These are phyloP conservation scores for Diorhabda carinulata DNA, from an alignment of 1,140 invertebrate species.

Conservation along the genomic window DNA sequence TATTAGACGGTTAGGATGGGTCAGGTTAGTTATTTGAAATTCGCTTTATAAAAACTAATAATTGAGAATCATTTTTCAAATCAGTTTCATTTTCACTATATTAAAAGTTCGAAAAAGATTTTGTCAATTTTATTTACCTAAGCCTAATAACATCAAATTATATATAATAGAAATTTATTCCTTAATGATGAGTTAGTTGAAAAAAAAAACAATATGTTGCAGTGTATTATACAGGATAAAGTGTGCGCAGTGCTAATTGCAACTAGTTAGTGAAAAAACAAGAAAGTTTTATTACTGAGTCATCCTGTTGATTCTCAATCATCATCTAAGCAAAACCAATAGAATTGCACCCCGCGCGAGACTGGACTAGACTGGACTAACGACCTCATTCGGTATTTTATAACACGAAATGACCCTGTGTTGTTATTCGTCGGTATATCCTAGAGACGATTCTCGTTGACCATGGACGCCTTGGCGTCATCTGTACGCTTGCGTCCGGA, in stretches of 20 bases:
- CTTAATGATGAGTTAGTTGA: too few species aligned
- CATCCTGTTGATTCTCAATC: not conserved
- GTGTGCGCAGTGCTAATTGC: not conserved
- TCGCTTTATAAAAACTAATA: too few species aligned
- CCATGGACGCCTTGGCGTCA: not conserved
- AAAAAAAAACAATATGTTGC: not conserved
- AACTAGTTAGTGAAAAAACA: not conserved
- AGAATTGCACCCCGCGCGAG: not conserved
- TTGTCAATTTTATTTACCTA: too few species aligned
- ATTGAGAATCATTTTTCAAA: too few species aligned
- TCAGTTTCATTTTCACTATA: too few species aligned
- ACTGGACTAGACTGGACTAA: not conserved
- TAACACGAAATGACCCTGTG: not conserved
- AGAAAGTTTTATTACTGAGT: conserved; percentile 3
- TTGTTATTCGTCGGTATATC: not conserved
- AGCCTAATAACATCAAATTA: too few species aligned
- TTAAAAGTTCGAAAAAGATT: too few species aligned
- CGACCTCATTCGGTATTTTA: not conserved
- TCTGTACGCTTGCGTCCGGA: not conserved
- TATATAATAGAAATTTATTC: too few species aligned
- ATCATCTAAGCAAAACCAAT: not conserved
- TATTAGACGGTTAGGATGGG: too few species aligned
- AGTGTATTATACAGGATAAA: not conserved
- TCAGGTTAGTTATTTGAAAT: too few species aligned
- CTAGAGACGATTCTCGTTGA: not conserved